These are phyloP conservation scores for Dysdera silvatica DNA, from an alignment of 1,140 invertebrate species.

Conservation along the genomic window DNA sequence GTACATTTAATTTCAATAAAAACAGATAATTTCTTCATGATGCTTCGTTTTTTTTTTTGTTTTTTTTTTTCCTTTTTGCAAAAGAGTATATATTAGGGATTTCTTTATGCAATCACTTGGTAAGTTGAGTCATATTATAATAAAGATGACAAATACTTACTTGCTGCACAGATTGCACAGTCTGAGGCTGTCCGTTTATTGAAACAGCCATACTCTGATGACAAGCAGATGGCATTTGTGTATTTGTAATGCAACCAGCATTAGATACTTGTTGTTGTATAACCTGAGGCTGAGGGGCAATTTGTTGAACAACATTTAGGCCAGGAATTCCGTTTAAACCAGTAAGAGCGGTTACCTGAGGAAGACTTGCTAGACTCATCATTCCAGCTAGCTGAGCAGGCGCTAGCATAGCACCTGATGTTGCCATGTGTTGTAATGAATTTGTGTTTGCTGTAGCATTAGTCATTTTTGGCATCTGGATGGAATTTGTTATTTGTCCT, in stretches of 20 bases:
- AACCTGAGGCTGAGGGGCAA: slow-evolving; percentile 8
- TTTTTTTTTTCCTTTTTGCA: no score
- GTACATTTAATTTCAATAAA: no score
- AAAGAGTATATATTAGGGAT: no score
- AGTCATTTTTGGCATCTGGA: slow-evolving; percentile 24
- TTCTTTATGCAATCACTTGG: no score
- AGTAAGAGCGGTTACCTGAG: slow-evolving; percentile 10
- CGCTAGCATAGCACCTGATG: slow-evolving; percentile 3
- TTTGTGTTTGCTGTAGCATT: slow-evolving; percentile 2
- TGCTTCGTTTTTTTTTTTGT: no score
- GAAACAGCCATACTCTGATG: slow-evolving; percentile 15
- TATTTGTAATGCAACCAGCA: neutral
- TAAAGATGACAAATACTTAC: no score
- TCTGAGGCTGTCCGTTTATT: slow-evolving; percentile 18
- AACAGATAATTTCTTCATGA: no score
- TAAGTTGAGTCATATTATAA: no score
- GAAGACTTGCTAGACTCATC: slow-evolving; percentile 20
- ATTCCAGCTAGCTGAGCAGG: slow-evolving; percentile 17
- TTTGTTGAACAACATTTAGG: slow-evolving; percentile 19
- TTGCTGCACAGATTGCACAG: slow-evolving; percentile 3
- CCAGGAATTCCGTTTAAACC: slow-evolving; percentile 15
- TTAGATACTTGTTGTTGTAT: slow-evolving; percentile 8
- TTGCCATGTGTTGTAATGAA: slow-evolving; percentile 18
- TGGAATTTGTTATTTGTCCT: slow-evolving; percentile 4
- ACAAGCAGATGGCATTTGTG: slow-evolving; percentile 2